Evolutionary conservation across 2,113 vertebrate genomes (phyloP), one percentile per base, ranked within the genome.

Genomic region (Anas platyrhynchos): DNA sequence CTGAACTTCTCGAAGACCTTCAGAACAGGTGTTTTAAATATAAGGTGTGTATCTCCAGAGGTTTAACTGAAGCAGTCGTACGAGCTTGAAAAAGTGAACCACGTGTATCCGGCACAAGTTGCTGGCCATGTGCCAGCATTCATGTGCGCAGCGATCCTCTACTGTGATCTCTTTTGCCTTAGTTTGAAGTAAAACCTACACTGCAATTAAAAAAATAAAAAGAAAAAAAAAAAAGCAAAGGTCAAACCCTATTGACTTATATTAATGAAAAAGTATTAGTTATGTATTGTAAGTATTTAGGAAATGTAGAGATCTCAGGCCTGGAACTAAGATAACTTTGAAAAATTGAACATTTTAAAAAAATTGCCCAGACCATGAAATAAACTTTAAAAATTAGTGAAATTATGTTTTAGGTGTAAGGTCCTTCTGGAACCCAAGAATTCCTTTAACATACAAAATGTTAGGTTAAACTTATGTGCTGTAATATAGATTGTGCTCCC

Each of bases 31-130:
- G 94, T 79, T 94, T 91, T 86, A 96, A 83, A 93, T 96, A 66
- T 82, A 96, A 97, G 94, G 96, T 96, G 81, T 94, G 26, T 59
- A 83, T 92, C 88, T 93, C 63, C 26, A 82, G 94, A 95, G 86
- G 83, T 95, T 95, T 94, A 96, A 96, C 92, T 83, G 96, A 93
- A 96, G 91, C 50, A 83, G 73, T 44, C 50, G 16, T 65, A 66
- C 0, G 2, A 34, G 81, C 58, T 92, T 91, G 77, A 79, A 93
- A 59, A 86, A 85, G 48, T 69, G 67, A 93, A 87, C 74, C 94
- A 93, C 21, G 1, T 92, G 74, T 91, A 94, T 96, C 96, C 93
- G 88, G 88, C 88, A 43, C 25, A 7, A 52, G 66, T 21, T 66
- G 15, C 41, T 94, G 93, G 71, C 88, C 32, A 29, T 71, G 55